Base-by-base conservation (phyloP, 1,140 invertebrate genomes). In the Melanaphis sacchari region DNA sequence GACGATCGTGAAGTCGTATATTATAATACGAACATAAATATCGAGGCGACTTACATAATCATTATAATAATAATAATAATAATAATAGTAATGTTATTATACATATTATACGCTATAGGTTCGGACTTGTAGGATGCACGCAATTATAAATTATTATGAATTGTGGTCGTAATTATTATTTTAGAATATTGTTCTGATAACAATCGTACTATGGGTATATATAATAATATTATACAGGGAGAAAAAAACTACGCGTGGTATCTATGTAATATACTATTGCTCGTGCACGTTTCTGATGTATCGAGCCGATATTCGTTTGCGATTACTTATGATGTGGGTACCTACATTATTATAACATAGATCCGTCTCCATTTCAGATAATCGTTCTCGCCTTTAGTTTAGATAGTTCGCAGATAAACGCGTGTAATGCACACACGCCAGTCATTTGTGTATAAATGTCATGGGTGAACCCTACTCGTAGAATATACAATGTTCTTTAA, bases 121-220 rank as follows among this genome's bases (percentile, higher is more conserved):
- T 90, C 38, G 49, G 88, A 76, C 59, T 76, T 76, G 59, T 24
- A 52, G 52, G 59, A 76, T 76, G 59, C 31, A 43, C 54, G 88
- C 88, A 40, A 54, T 90, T 90, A 90, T 54, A 54, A 76, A 76
- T n/a, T 76, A 76, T 76, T n/a, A 76, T 31, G 31, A n/a, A 76
- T 90, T 26, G 49, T 52, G 22, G 46, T 90, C n/a, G 88, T 90
- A 54, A 90, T 90, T 90, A 90, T 90, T 90, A 54, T 90, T 54
- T 90, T 54, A 15, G 36, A 90, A 54, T 54, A 54, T 82, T 22
- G 38, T 15, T 90, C 36, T 52, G 88, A 90, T 90, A 90, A 52
- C 88, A 40, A 90, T 90, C 88, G 49, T 90, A 49, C 46, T 49
- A 40, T 3, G 36, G 46, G 26, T 36, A 46, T n/a, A 18, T 88